phyloP scores from a whole-genome alignment of 2,888 invertebrate species.

The Gandaritis pyraliata region DNA sequence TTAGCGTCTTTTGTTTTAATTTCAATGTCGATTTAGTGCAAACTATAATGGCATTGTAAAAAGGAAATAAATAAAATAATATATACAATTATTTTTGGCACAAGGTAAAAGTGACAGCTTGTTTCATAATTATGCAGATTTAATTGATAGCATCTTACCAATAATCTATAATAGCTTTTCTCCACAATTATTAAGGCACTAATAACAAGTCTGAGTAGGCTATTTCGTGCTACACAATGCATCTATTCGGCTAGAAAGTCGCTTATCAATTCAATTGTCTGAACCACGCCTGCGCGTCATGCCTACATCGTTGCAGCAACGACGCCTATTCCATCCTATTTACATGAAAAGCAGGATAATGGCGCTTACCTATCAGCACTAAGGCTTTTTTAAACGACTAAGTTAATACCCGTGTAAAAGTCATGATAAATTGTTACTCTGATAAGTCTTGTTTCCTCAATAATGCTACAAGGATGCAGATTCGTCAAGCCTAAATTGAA shows the following conservation, averaged over 20 bases:
- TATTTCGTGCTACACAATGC: slow-evolving; percentile 35
- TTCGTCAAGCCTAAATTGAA: no score
- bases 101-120: no score
- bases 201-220: slow-evolving; percentile 28
- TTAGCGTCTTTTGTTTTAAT: no score
- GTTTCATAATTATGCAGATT: no score
- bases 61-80: no score
- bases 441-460: no score
- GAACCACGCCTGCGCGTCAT: slow-evolving; percentile 64
- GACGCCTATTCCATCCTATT: slow-evolving; percentile 49
- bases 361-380: neutral
- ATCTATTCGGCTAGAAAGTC: slow-evolving; percentile 68
- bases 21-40: no score
- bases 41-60: no score
- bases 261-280: slow-evolving; percentile 80
- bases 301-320: slow-evolving; percentile 66
- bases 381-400: neutral
- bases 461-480: no score
- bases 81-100: no score
- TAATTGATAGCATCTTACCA: neutral
- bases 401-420: no score
- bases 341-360: slow-evolving; percentile 15
- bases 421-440: no score
- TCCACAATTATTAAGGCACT: slow-evolving; percentile 16
- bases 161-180: slow-evolving; percentile 7